Base-by-base conservation (phyloP, 2,888 invertebrate species). In the Antheraea yamamai region DNA sequence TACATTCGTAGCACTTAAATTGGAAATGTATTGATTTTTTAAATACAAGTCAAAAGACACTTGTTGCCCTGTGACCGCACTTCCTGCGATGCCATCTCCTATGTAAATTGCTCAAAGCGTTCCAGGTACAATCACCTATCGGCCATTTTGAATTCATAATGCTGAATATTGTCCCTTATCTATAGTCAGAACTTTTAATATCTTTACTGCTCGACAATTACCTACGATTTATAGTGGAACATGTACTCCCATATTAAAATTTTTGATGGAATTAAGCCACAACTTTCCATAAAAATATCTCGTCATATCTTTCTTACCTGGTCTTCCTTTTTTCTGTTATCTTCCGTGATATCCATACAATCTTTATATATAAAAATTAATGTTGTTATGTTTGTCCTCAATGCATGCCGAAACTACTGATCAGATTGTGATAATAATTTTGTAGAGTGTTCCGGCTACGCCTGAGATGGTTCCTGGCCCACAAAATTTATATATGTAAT, bases 91-190 rank as follows among this genome's bases (percentile, higher is more conserved):
- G 35, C 73, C 73, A 39, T 39, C 55, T 35, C 55, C 64, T 61
- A 47, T 77, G 79, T 82, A 86, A 87, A 87, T 87, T 87, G 86
- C 82, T 84, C 86, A 87, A 87, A 87, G 88, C 83, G 82, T 79
- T 75, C 75, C 70, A 79, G 74, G 79, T 80, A 80, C 85, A 85
- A 87, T 86, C 87, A 84, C 77, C 81, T 80, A 79, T 78, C 79
- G 78, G 66, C 64, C 76, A 74, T 74, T 76, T 74, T 76, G 52
- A 61, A 52, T 39, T 30, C 39, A n/a, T 55, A 23, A 55, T 35
- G 18, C 23, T 64, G 73, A 52, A 58, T 73, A 61, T 55, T 16
- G 30, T 14, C 64, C 64, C 16, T 4, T 20, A 70, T 70, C 70
- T 39, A 70, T 70, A 70, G 70, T 70, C 35, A 4, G 16, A 35